These are phyloP conservation scores for Chrysotoxum bicinctum DNA, from an alignment of 2,888 invertebrate species.

Conservation along the genomic window DNA sequence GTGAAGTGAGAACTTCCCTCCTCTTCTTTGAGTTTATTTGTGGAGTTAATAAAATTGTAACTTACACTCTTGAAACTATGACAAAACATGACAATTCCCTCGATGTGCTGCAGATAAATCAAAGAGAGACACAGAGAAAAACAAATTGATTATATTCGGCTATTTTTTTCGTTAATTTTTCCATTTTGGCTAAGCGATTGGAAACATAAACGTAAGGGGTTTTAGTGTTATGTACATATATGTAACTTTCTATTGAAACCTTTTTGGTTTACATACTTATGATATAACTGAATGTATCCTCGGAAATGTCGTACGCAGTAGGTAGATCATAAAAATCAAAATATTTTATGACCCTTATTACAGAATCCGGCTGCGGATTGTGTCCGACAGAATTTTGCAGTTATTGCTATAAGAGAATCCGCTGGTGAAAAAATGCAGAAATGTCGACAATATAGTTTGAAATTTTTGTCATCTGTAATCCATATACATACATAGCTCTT, in stretches of 20 bases:
- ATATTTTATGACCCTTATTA: too few species aligned
- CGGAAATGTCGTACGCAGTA: too few species aligned
- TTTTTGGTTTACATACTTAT: not conserved
- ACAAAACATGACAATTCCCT: slow-evolving; percentile 9
- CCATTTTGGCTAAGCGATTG: not conserved
- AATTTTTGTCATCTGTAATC: too few species aligned
- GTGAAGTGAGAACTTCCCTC: not conserved
- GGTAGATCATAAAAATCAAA: too few species aligned
- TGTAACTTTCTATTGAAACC: not conserved
- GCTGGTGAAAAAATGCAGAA: too few species aligned
- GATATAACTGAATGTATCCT: too few species aligned
- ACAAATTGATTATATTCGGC: not conserved
- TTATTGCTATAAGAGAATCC: too few species aligned
- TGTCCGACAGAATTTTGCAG: too few species aligned
- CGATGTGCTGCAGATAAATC: not conserved
- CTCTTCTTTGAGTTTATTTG: not conserved
- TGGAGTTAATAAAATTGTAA: slow-evolving; percentile 3
- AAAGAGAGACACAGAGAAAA: not conserved
- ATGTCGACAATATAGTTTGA: too few species aligned
- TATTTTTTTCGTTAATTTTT: not conserved
- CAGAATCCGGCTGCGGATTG: too few species aligned
- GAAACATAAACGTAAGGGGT: not conserved
- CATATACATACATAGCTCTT: too few species aligned
- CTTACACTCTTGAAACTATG: not conserved
- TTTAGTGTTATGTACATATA: not conserved